Evolutionary conservation across 1,140 invertebrate species (phyloP).

Genomic region (Lysiphlebus fabarum): DNA sequence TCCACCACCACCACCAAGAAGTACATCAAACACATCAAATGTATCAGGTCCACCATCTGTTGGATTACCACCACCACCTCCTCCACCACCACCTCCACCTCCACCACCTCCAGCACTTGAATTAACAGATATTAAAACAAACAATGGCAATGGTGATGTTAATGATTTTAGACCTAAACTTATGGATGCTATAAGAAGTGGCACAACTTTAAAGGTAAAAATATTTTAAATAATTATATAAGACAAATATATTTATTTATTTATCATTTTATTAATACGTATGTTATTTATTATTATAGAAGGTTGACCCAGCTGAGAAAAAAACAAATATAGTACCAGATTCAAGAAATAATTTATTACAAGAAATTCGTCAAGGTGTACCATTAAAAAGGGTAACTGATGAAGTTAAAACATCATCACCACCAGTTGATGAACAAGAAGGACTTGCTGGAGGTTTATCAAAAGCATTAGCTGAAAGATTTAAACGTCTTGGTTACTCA

Average conservation of each 20-base stretch:
- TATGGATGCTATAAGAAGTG: conserved; percentile 75
- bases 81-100: conserved; percentile 47
- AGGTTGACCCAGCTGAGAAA: conserved; percentile 56
- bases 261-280: too few species aligned
- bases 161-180: conserved; percentile 59
- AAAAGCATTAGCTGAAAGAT: conserved; percentile 70
- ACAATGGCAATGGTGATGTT: conserved; percentile 37
- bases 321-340: conserved; percentile 48
- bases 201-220: conserved; percentile 62
- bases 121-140: conserved; percentile 28
- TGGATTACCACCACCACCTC: conserved; percentile 53
- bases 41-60: conserved; percentile 31
- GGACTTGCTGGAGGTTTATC: conserved; percentile 77
- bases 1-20: conserved; percentile 51
- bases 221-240: conserved; percentile 22
- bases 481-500: conserved; percentile 64
- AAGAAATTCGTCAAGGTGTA: conserved; percentile 76
- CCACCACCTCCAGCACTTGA: conserved; percentile 45
- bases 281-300: conserved; percentile 46
- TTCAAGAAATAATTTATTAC: conserved; percentile 69
- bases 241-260: too few species aligned
- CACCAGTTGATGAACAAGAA: conserved; percentile 44
- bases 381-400: conserved; percentile 65
- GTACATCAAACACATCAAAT: conserved; percentile 29
- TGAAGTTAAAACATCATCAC: conserved; percentile 35